phyloP scores from a whole-genome alignment of 2,797 vertebrate species.

The Clamator glandarius region DNA sequence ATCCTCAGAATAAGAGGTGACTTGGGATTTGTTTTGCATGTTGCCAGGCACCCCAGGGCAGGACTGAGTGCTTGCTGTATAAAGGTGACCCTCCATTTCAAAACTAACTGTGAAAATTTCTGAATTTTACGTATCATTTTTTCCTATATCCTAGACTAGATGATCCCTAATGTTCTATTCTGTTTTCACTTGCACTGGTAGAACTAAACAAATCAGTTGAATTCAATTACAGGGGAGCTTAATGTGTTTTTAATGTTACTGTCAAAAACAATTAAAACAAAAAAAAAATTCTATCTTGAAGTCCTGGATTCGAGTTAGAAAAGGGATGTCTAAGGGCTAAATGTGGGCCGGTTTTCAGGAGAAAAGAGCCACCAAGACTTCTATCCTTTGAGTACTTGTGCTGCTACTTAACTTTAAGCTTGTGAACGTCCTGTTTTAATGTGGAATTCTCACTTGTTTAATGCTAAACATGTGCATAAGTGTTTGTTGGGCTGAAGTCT shows the following conservation, averaged over 20 bases:
- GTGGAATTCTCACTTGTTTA: neutral
- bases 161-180: neutral
- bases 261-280: neutral
- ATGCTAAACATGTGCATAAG: neutral
- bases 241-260: neutral
- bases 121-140: neutral
- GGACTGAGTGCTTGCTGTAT: neutral
- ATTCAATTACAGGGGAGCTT: neutral
- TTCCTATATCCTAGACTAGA: neutral
- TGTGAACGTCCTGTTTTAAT: neutral
- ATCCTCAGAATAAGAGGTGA: neutral
- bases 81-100: neutral
- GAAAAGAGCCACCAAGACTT: neutral
- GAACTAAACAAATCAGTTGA: neutral
- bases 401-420: neutral
- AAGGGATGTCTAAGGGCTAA: neutral
- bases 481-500: neutral
- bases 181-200: neutral
- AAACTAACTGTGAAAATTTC: neutral
- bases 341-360: neutral
- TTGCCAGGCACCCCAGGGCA: neutral
- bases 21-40: neutral
- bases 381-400: neutral
- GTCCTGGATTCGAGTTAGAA: neutral
- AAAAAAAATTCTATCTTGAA: neutral